Evolutionary conservation across 2,888 invertebrate genomes (phyloP).

Genomic region (Aleiodes leptofemur): DNA sequence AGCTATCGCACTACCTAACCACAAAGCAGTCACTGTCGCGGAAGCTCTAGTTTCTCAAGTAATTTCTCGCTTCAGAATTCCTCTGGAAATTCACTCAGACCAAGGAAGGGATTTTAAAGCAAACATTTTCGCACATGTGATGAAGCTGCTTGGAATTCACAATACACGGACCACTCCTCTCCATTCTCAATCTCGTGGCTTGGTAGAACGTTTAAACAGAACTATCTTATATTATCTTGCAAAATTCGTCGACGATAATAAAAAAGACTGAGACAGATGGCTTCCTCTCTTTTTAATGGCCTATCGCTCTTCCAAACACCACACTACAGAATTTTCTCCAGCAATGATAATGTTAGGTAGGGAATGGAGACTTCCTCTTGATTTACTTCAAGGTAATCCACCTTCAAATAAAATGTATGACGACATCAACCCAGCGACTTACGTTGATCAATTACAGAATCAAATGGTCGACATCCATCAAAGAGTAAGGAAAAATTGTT

Average conservation of each 20-base stretch:
- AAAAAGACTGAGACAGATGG: too few species aligned
- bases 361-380: neutral
- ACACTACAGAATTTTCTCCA: neutral
- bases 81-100: conserved; percentile 49
- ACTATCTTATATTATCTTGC: conserved; percentile 34
- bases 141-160: conserved; percentile 52
- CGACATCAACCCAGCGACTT: neutral
- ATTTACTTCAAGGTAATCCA: too few species aligned
- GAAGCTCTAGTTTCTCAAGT: neutral
- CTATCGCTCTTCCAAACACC: too few species aligned
- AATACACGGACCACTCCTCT: conserved; percentile 55
- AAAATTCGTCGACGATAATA: too few species aligned
- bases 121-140: conserved; percentile 55
- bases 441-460: neutral
- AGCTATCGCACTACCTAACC: neutral
- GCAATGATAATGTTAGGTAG: conserved; percentile 19
- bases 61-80: conserved; percentile 24
- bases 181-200: conserved; percentile 43
- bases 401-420: too few species aligned
- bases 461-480: neutral
- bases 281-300: too few species aligned
- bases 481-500: neutral
- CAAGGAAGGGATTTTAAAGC: conserved; percentile 59
- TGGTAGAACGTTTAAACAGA: conserved; percentile 54
- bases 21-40: neutral